These are phyloP conservation scores for Sylvilagus floridanus DNA, from an alignment of 2,797 vertebrate species.

Conservation along the genomic window DNA sequence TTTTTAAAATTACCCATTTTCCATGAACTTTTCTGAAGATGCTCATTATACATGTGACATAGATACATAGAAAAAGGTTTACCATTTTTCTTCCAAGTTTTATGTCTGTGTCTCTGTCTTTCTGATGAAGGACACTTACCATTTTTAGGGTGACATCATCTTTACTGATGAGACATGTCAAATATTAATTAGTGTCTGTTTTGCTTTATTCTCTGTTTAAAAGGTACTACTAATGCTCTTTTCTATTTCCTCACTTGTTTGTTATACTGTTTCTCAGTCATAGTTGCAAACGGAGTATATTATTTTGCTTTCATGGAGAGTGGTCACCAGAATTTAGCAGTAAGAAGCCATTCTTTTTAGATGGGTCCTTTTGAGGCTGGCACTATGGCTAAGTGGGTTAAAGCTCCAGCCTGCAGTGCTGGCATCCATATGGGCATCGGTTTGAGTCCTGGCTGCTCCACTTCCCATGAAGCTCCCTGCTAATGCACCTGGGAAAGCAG, in stretches of 20 bases:
- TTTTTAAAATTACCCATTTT: too few species aligned
- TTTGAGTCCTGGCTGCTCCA: too few species aligned
- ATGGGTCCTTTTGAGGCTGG: neutral
- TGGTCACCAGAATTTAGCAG: conserved; percentile 64
- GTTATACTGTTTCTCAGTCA: conserved; percentile 42
- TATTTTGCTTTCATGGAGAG: conserved; percentile 70
- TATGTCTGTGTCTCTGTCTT: neutral
- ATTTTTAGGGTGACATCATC: neutral
- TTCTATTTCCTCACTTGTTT: neutral
- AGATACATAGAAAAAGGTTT: conserved; percentile 15
- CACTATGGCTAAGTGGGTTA: too few species aligned
- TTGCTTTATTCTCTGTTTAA: conserved; percentile 20
- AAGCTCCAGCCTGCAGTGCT: too few species aligned
- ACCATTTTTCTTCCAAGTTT: conserved; percentile 23
- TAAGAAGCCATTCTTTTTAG: conserved; percentile 45
- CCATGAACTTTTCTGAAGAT: too few species aligned
- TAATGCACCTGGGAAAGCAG: too few species aligned
- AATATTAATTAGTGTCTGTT: conserved; percentile 31
- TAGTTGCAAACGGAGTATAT: conserved; percentile 60
- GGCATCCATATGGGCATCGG: too few species aligned
- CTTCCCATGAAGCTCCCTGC: too few species aligned
- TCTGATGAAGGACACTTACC: neutral
- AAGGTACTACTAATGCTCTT: neutral
- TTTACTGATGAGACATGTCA: neutral
- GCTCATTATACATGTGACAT: neutral